phyloP scores from a whole-genome alignment of 2,888 invertebrate genomes.

The Morpho achilles region DNA sequence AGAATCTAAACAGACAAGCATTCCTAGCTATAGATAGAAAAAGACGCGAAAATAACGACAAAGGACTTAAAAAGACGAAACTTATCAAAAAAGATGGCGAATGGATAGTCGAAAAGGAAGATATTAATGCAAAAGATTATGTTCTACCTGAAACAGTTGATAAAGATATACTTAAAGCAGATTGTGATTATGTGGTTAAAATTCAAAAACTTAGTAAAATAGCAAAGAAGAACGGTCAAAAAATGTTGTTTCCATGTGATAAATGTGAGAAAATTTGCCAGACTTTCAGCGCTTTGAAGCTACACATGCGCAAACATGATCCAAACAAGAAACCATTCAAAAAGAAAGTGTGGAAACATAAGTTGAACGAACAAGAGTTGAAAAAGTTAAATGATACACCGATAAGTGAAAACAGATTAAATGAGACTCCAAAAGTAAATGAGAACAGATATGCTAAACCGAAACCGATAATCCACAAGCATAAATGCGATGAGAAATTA shows the following conservation, averaged over 20 bases:
- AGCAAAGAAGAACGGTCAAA: constrained; percentile 42
- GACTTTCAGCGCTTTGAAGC: constrained; percentile 47
- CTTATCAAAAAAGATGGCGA: constrained; percentile 50
- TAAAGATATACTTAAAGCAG: constrained; percentile 5
- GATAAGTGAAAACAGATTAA: constrained; percentile 3
- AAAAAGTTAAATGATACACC: not conserved
- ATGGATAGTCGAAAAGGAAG: constrained; percentile 54
- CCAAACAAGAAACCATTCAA: constrained; percentile 48
- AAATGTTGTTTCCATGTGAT: constrained; percentile 58
- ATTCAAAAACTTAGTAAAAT: constrained; percentile 44
- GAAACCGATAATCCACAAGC: constrained; percentile 51
- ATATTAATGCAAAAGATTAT: constrained; percentile 29
- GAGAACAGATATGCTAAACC: constrained; percentile 44
- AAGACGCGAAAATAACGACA: constrained; percentile 38
- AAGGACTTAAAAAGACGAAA: constrained; percentile 43
- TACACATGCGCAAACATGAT: constrained; percentile 55
- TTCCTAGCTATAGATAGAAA: constrained; percentile 45
- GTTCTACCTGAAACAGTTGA: constrained; percentile 25
- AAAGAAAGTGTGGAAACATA: constrained; percentile 53
- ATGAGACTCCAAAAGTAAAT: too few relatives aligned
- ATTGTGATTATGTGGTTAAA: constrained; percentile 41
- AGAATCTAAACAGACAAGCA: constrained; percentile 50
- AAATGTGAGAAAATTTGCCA: constrained; percentile 57
- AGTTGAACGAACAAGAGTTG: constrained; percentile 26
- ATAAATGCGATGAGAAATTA: constrained; percentile 55